Base-by-base conservation (phyloP, 2,113 vertebrate species). In the Melanostigma gelatinosum region DNA sequence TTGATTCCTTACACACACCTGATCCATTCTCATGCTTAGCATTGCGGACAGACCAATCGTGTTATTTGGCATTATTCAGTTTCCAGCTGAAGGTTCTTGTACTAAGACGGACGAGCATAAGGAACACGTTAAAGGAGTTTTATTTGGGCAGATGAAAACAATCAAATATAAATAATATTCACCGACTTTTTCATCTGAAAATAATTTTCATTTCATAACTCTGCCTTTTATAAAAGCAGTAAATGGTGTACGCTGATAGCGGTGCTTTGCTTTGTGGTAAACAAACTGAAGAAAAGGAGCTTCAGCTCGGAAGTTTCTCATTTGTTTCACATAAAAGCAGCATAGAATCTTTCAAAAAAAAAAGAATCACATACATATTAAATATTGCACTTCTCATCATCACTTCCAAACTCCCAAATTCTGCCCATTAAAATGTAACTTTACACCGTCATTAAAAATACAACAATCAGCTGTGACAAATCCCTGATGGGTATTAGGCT, bases 321-420 rank as follows among this genome's bases (percentile, higher is more conserved):
- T 36, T 80, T 80, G 46, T 55, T 68, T 71, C 68, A 73, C 71
- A 75, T 70, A 66, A 76, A 84, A 83, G 54, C 75, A 76, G 32
- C 76, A 85, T 63, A 64, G 71, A 58, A 22, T 34, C 1, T 46
- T 29, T 24, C 24, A 24, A 24, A 48, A 67, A 67, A 58, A 82
- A 4, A 32, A 79, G 38, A 82, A 75, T 61, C 13, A 75, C 52
- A 63, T 74, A 88, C 84, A 85, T 84, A 81, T 85, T 81, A 88
- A 86, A 92, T 98, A 98, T 96, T 97, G 96, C 96, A 97, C 96
- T 93, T 95, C 93, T 95, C 92, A 93, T 94, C 91, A 93, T 71
- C 90, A 93, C 92, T 91, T 79, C 80, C 89, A 95, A 79, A 73
- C 13, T 13, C 86, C 72, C 22, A 63, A 75, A 57, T 77, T 77